Evolutionary conservation across 2,888 invertebrate genomes (phyloP).

Genomic region (Plagodis pulveraria): DNA sequence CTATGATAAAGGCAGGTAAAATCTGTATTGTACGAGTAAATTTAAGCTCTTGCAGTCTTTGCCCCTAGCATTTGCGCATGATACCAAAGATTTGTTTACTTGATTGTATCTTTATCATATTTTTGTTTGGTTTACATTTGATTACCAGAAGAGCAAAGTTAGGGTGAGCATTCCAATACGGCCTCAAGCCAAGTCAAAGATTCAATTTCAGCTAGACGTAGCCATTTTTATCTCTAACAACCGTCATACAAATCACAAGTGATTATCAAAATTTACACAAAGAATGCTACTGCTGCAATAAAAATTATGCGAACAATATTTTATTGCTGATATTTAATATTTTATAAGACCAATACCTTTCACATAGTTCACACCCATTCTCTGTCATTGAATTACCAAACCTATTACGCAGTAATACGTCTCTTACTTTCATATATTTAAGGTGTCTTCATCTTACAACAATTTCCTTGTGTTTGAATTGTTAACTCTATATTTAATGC

Average conservation of each 20-base stretch:
- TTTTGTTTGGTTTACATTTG: no score
- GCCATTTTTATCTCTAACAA: background rate
- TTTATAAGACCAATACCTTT: constrained; percentile 27
- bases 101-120: no score
- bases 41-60: no score
- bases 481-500: constrained; percentile 18
- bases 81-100: no score
- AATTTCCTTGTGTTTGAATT: background rate
- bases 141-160: no score
- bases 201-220: no score
- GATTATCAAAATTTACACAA: constrained; percentile 16
- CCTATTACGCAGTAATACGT: constrained; percentile 24
- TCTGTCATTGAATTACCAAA: constrained; percentile 14
- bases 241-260: background rate
- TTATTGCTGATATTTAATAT: constrained; percentile 18
- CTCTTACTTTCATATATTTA: constrained; percentile 3
- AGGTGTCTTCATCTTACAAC: constrained; percentile 2
- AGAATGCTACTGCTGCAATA: constrained; percentile 19
- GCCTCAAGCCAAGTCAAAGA: no score
- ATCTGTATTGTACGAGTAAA: no score
- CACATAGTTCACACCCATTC: constrained; percentile 21
- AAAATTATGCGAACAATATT: constrained; percentile 22
- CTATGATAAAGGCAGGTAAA: no score
- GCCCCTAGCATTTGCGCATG: no score
- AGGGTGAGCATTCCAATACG: no score